Base-by-base conservation (phyloP, 2,888 invertebrate species). In the Protodeltote pygarga region DNA sequence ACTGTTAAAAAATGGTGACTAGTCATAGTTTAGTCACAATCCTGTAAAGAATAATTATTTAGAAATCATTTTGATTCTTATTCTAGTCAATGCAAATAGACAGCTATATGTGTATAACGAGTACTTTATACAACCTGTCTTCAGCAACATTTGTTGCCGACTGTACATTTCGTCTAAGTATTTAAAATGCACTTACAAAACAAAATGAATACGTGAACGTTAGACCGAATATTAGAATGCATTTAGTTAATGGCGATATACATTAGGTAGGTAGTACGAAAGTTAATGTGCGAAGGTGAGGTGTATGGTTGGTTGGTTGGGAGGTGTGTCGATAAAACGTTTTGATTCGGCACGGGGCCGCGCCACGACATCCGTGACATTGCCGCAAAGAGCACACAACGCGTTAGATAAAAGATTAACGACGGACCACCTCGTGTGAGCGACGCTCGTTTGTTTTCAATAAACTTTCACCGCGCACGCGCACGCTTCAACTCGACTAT, bases 401-500 rank as follows among this genome's bases (percentile, higher is more conserved):
- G 55, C 50, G 61, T 77, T 85, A 84, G 82, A 81, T 81, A 75
- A 75, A 81, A 82, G 81, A 85, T 87, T 82, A 82, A 87, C 83
- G 82, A 81, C 65, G 53, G 83, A 85, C 86, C 86, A 83, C 87
- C 87, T 76, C 72, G 72, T 63, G 64, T 53, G 71, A 51, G 71
- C 59, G 44, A 63, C 64, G 60, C 66, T 71, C 75, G 72, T 77
- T 80, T 76, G 77, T 75, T 80, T 76, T 79, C 77, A 79, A 78
- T 77, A 73, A 70, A 65, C 73, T 76, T 78, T 75, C 71, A 69
- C 71, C 63, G 33, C 45, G 40, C 29, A 57, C 63, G 33, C 45
- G 40, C 29, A 57, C 23, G 37, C 35, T 49, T 39, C 10, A 27
- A 58, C 31, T 21, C 28, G 10, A 40, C 48, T 42, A 39, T 32